Percentiles rank a stretch among this genome's conserved stretches.
phyloP scores from a whole-genome alignment of 2,797 vertebrate species.

The Cossypha polioptera region DNA sequence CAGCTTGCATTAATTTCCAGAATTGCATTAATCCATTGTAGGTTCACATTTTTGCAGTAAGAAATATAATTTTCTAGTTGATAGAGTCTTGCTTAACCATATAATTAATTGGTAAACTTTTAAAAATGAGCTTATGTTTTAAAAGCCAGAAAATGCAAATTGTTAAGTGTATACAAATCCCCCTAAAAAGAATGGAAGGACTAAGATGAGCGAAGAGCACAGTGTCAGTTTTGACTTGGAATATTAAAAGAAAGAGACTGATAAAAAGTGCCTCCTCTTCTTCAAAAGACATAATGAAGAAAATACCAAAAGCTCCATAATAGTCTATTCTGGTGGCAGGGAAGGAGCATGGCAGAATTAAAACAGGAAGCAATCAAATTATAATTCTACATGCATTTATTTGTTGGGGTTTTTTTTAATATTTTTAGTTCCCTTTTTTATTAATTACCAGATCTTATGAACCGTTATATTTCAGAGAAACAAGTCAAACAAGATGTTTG shows the following conservation, averaged over 20 bases:
- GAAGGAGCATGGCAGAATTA: neutral
- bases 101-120: neutral
- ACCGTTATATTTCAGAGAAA: neutral
- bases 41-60: neutral
- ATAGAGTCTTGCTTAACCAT: neutral
- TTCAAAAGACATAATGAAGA: neutral
- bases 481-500: neutral
- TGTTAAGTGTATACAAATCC: neutral
- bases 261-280: neutral
- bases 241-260: neutral
- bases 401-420: no score
- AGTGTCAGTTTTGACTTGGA: neutral
- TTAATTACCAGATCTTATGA: constrained; percentile 4
- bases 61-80: neutral
- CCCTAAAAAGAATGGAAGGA: neutral
- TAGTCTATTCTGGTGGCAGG: neutral
- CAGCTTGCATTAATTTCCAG: neutral
- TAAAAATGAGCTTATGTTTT: neutral
- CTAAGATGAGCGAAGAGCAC: neutral
- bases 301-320: neutral
- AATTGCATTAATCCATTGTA: neutral
- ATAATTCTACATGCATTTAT: neutral
- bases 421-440: neutral
- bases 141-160: neutral
- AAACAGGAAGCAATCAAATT: neutral